phyloP scores from a whole-genome alignment of 2,797 vertebrate species.

The Nyctibius grandis region DNA sequence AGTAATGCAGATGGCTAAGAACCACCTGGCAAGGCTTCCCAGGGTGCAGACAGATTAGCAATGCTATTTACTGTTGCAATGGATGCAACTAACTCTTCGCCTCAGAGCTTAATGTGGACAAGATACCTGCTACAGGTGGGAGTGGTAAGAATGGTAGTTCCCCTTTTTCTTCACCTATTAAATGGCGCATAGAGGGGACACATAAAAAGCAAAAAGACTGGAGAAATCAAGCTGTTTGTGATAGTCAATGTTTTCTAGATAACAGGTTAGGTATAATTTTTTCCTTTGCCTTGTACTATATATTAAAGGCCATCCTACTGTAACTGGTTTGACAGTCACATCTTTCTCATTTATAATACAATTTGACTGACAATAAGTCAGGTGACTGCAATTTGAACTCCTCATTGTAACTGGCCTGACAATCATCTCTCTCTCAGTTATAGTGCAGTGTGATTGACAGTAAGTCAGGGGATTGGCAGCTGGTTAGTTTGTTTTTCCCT shows the following conservation, averaged over 20 bases:
- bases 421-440: slow-evolving; percentile 3
- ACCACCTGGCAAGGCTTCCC: not conserved
- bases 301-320: not conserved
- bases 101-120: not conserved
- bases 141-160: not conserved
- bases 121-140: not conserved
- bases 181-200: rapidly evolving
- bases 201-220: not conserved
- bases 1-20: not conserved
- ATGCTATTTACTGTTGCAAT: not conserved
- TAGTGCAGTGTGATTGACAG: slow-evolving; percentile 15
- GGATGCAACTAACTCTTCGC: not conserved
- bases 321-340: not conserved
- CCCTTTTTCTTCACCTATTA: not conserved
- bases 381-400: not conserved
- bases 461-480: slow-evolving; percentile 27
- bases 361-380: slow-evolving; percentile 31
- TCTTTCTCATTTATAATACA: slow-evolving; percentile 5
- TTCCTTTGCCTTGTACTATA: not conserved
- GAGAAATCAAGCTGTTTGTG: not conserved
- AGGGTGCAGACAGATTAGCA: not conserved
- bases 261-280: not conserved
- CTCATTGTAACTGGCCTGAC: slow-evolving; percentile 26
- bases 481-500: not conserved
- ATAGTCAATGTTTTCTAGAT: not conserved